Evolutionary conservation across 2,888 invertebrate species (phyloP), one percentile per base, ranked within the genome.

Genomic region (Sclerodermus sp.): DNA sequence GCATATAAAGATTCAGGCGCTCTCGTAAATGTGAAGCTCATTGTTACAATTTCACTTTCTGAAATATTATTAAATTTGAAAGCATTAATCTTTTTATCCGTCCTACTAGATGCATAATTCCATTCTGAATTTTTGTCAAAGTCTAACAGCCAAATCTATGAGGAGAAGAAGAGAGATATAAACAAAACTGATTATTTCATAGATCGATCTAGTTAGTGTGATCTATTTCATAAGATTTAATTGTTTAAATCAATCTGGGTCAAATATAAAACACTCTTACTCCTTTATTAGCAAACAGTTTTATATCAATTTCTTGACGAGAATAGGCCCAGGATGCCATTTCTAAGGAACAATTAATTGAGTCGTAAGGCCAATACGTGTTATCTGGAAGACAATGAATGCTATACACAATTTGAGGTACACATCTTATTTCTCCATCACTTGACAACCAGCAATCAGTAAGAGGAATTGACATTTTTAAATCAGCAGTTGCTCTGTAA

Each of bases 271-370:
- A n/a, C n/a, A n/a, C n/a, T n/a, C n/a, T n/a, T n/a, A n/a, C n/a
- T n/a, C n/a, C n/a, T n/a, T n/a, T n/a, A n/a, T n/a, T n/a, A n/a
- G n/a, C n/a, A n/a, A n/a, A n/a, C n/a, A 8, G 4, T 8, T 23
- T 23, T 5, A 34, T 34, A 55, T 83, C 80, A 1, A 88, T 73
- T 66, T 87, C 85, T 68, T 86, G 84, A 1, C 82, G 84, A 13
- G 80, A 80, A 59, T 86, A 82, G 66, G 84, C 80, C 87, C 86
- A 87, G 0, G 87, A 85, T 1, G 86, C 87, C 51, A 87, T 81
- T 37, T 80, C 79, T 18, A 88, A 51, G 0, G 81, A 79, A 66
- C 89, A 89, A 55, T 83, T 84, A 70, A 87, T 85, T 10, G 65
- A 62, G 66, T 88, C 88, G 62, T 83, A 87, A 0, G 88, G 88